Evolutionary conservation across 23 tunicate species (phyloP).

Genomic region (Ascidia mentula): DNA sequence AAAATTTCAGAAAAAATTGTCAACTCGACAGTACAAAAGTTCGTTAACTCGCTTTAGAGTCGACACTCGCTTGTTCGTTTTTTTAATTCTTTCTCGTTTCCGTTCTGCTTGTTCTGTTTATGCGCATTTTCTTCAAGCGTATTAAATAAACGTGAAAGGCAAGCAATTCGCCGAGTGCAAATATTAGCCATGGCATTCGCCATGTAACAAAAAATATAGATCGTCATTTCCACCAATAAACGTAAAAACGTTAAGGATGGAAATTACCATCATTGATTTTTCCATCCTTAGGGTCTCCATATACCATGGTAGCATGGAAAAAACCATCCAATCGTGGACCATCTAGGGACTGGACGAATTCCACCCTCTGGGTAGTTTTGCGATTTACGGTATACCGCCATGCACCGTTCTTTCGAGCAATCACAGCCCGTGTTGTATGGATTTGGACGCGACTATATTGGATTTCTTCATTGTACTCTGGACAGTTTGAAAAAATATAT

Average conservation of each 20-base stretch:
- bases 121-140: conserved; percentile 6
- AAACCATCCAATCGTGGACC: conserved; percentile 12
- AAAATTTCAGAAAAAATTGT: conserved; percentile 1
- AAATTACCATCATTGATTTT: conserved; percentile 6
- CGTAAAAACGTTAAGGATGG: conserved; percentile 17
- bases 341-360: background rate
- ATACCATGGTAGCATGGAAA: background rate
- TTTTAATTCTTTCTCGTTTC: background rate
- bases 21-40: conserved; percentile 3
- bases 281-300: background rate
- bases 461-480: too few species aligned
- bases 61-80: background rate
- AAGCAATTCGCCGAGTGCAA: background rate
- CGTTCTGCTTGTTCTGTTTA: background rate
- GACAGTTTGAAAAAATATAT: too few species aligned
- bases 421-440: too few species aligned
- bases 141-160: background rate
- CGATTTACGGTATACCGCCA: conserved; percentile 22
- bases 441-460: too few species aligned
- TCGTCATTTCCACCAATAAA: background rate
- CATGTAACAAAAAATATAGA: background rate
- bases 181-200: background rate
- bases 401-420: too few species aligned
- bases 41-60: conserved; percentile 6
- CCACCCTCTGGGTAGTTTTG: conserved; percentile 7